Base-by-base conservation (phyloP, 37 sponge, comb jelly and placozoan species). In the Hormiphora californensis region DNA sequence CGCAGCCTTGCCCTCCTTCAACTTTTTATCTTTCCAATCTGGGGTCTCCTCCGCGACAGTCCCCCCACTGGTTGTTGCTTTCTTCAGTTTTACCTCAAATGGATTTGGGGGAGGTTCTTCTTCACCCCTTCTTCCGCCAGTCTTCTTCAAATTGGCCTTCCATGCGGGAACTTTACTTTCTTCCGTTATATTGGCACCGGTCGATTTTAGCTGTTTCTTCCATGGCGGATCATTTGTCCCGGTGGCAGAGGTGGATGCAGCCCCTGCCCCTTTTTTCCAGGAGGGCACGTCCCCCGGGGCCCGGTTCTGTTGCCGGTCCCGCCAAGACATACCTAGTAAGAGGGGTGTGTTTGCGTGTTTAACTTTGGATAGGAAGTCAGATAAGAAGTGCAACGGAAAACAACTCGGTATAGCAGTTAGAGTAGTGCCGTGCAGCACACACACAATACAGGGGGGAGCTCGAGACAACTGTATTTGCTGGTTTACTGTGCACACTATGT, bases 91-190 rank as follows among this genome's bases (percentile, higher is more conserved):
- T 12, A 57, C 61, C 27, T 57, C 27, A 23, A 23, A 57, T 4
- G 61, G 61, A 4, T 23, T 30, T 30, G n/a, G 30, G 30, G n/a
- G 61, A 5, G n/a, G 30, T 19, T 23, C 30, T 30, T 57, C 61
- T 28, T 57, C 61, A 57, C 61, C 61, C 61, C 27, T 57, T 12
- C 27, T 57, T 5, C 30, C 30, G n/a, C 61, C 61, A 5, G 61
- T 57, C 61, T 57, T 57, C 61, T 57, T 57, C 61, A 57, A 57
- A 12, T 57, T 57, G 4, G n/a, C 27, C 61, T 57, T 57, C 61
- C 61, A 57, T 28, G 61, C 61, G 27, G 61, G 61, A 5, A 57
- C 61, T 28, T 57, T 57, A 57, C 27, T 30, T 30, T 57, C 61
- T 30, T 57, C 61, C 23, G 61, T 57, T 28, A 30, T 57, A 57